Evolutionary conservation across 1,140 invertebrate genomes (phyloP), one percentile per base, ranked within the genome.

Genomic region (Leptinotarsa undecemlineata): DNA sequence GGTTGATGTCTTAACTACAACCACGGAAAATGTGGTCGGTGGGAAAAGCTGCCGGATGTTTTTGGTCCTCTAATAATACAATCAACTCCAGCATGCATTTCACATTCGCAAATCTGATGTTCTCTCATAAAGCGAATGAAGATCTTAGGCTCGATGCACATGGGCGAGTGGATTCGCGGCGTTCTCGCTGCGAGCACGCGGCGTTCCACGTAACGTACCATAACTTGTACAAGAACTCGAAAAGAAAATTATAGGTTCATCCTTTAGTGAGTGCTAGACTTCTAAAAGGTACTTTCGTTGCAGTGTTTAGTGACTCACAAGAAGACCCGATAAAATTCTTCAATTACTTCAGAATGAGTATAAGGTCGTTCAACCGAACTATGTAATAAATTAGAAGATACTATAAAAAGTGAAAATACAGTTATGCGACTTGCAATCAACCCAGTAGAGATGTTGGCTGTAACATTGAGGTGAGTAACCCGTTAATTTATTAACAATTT

Each of bases 201-300:
- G n/a, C n/a, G n/a, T n/a, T n/a, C n/a, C n/a, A n/a, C n/a, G n/a
- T 66, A 66, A 66, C 63, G 19, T 66, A 66, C 13, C 63, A 66
- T 66, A 66, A 42, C 63, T 66, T 66, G 63, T 66, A 42, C 63
- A 66, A 66, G 63, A 66, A 66, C 26, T 33, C 6, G 26, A 17
- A 57, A 17, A 57, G 51, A n/a, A 15, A 57, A 57, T 17, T 57
- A 26, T 68, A 42, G 67, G 69, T 71, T 23, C 69, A 71, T 21
- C 69, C 69, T 60, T 23, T 71, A 15, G 19, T 71, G 51, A 19
- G 51, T 51, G 23, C 14, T 48, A 71, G 69, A 71, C 51, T 51
- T 21, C 48, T 71, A 48, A 48, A 26, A 71, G 69, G 69, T 15
- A n/a, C 69, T 21, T 71, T 71, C 69, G 48, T 23, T 71, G 15